Conservation (phyloP, 2,113 vertebrate species). For the Plecturocebus donacophilus region DNA sequence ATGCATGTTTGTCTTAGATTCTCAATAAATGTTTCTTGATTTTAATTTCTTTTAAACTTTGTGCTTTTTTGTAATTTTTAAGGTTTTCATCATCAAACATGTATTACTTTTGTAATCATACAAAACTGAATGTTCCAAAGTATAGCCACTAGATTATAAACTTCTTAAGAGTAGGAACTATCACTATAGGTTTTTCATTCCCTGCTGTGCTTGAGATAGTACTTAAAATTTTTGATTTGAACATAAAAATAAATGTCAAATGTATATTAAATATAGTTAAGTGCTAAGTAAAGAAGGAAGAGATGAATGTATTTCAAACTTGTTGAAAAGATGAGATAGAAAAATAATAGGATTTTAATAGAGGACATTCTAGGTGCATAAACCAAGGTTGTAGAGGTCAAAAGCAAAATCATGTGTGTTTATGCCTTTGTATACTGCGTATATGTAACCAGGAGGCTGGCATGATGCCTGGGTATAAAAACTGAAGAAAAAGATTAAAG, state of each 20-base stretch:
- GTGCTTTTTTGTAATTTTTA: neutral
- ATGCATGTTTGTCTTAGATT: neutral
- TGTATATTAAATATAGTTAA: neutral
- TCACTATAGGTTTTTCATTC: neutral
- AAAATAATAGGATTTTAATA: neutral
- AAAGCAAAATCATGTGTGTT: neutral
- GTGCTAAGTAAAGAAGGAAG: neutral
- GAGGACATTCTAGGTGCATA: neutral
- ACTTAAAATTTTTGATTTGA: slow-evolving; percentile 43
- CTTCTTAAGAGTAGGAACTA: neutral
- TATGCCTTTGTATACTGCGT: too few species aligned
- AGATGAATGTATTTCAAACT: slow-evolving; percentile 12
- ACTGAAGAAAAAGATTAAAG: neutral
- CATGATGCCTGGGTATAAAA: neutral
- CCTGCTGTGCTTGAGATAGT: neutral
- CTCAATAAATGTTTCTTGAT: slow-evolving; percentile 38
- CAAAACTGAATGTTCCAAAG: slow-evolving; percentile 24
- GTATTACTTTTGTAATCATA: slow-evolving; percentile 16
- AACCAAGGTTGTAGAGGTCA: neutral
- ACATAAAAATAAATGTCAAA: slow-evolving; percentile 49
- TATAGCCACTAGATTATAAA: neutral
- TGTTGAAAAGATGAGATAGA: slow-evolving; percentile 33
- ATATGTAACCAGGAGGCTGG: neutral
- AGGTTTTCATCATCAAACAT: slow-evolving; percentile 31
- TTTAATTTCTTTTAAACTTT: slow-evolving; percentile 42